These are phyloP conservation scores for Botrylloides violaceus DNA, from an alignment of 23 tunicate genomes.

Conservation along the genomic window DNA sequence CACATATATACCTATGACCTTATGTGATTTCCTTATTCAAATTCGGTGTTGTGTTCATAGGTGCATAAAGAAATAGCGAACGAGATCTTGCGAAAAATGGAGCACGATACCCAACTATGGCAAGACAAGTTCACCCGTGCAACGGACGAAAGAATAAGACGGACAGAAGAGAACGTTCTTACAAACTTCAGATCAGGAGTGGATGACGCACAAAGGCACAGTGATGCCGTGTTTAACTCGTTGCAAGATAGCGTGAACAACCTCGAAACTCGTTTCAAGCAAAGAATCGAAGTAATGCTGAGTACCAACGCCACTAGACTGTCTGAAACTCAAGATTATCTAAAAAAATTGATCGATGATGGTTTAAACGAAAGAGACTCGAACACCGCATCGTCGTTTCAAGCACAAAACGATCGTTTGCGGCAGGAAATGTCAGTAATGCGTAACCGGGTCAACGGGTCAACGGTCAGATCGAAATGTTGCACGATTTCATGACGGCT, in stretches of 20 bases:
- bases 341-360: constrained; percentile 28
- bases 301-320: constrained; percentile 22
- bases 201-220: constrained; percentile 82
- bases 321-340: constrained; percentile 30
- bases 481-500: constrained; percentile 46
- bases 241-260: constrained; percentile 43
- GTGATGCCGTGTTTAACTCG: constrained; percentile 37
- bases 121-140: constrained; percentile 50
- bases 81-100: constrained; percentile 33
- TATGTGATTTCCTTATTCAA: no score
- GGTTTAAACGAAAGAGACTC: constrained; percentile 47
- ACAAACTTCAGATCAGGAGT: constrained; percentile 75
- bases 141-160: constrained; percentile 30
- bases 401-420: constrained; percentile 40
- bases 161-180: constrained; percentile 54
- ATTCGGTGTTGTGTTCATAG: no score
- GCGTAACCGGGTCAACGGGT: no score
- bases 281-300: constrained; percentile 38
- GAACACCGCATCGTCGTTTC: constrained; percentile 21
- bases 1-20: no score
- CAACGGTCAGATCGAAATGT: constrained; percentile 49
- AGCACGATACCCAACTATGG: constrained; percentile 49
- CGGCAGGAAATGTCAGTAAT: constrained; percentile 29
- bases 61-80: constrained; percentile 38
- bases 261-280: constrained; percentile 46